These are phyloP conservation scores for Nycticebus coucang DNA, from an alignment of 2,113 vertebrate species.

Conservation along the genomic window DNA sequence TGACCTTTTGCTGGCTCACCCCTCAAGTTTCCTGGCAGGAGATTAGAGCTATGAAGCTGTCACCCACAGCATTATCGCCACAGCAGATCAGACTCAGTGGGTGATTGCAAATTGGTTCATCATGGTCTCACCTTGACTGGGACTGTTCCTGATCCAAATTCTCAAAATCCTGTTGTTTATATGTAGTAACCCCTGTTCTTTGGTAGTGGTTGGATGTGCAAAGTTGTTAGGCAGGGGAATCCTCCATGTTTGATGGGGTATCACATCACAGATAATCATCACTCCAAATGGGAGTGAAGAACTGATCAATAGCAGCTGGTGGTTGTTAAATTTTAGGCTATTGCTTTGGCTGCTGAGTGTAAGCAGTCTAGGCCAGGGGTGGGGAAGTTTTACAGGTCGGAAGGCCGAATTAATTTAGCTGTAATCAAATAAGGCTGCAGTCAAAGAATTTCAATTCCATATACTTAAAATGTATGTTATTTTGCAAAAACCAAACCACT, in stretches of 20 bases:
- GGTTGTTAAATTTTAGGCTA: background rate
- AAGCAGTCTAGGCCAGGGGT: background rate
- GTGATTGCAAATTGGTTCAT: background rate
- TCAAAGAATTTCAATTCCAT: too few relatives aligned
- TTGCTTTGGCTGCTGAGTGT: background rate
- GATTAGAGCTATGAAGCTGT: background rate
- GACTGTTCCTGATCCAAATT: background rate
- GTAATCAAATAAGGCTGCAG: too few relatives aligned
- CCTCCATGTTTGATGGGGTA: background rate
- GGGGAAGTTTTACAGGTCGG: too few relatives aligned
- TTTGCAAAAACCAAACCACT: too few relatives aligned
- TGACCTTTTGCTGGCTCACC: background rate
- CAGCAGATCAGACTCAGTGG: background rate
- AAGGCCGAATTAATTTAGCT: too few relatives aligned
- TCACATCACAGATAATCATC: background rate
- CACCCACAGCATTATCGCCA: background rate
- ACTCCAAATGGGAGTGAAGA: background rate
- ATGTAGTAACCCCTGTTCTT: background rate
- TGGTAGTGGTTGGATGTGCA: background rate
- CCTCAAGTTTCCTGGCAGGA: conserved; percentile 2
- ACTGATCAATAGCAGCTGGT: background rate
- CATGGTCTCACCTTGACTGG: background rate
- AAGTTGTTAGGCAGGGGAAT: background rate
- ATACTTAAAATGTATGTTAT: too few relatives aligned
- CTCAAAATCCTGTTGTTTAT: background rate